phyloP scores from a whole-genome alignment of 2,888 invertebrate genomes.

The Cataglyphis cursor region DNA sequence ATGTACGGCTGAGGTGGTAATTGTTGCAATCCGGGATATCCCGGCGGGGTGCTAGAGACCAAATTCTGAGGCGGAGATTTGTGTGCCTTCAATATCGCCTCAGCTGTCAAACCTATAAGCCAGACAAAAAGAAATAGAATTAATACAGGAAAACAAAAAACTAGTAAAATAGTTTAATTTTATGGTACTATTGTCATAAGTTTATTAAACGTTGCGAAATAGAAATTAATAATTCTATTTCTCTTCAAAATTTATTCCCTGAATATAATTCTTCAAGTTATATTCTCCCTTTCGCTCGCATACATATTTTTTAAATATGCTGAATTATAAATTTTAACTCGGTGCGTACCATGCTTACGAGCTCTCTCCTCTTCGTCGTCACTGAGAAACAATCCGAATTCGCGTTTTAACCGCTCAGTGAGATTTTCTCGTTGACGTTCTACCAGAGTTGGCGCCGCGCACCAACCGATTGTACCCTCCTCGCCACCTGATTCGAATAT shows the following conservation, averaged over 20 bases:
- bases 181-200: not conserved
- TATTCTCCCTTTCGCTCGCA: not conserved
- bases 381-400: constrained; percentile 92
- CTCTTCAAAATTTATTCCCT: not conserved
- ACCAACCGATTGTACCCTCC: constrained; percentile 88
- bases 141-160: not conserved
- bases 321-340: not conserved
- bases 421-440: constrained; percentile 96
- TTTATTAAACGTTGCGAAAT: not conserved
- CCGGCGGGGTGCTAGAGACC: constrained; percentile 62
- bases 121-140: not conserved
- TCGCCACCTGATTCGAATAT: constrained; percentile 78
- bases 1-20: constrained; percentile 85
- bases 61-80: constrained; percentile 77
- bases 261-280: not conserved
- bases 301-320: not conserved
- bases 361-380: constrained; percentile 90
- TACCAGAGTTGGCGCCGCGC: constrained; percentile 94
- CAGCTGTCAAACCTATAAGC: constrained; percentile 82
- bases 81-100: constrained; percentile 82
- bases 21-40: constrained; percentile 78
- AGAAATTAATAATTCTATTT: not conserved
- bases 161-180: not conserved
- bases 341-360: constrained; percentile 87
- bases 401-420: constrained; percentile 93